Evolutionary conservation across 2,113 vertebrate species (phyloP), one percentile per base, ranked within the genome.

Genomic region (Leptobrachium ailaonicum): DNA sequence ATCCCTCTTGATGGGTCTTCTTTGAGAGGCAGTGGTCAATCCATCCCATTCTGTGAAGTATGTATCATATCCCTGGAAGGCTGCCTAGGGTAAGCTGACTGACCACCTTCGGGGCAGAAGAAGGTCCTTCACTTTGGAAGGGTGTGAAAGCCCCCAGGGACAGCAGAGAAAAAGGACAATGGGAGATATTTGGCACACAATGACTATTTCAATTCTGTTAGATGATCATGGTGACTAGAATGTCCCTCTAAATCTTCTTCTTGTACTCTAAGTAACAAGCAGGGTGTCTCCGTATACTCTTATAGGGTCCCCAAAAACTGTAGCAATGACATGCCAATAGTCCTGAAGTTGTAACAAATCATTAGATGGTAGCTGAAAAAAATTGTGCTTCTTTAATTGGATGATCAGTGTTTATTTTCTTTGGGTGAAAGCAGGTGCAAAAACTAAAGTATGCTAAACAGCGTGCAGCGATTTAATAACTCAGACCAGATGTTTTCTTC

Each of bases 401-500:
- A 45, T 58, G 47, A 44, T 54, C 60, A 1, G 58, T 20, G 50
- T 79, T 79, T 71, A 13, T 79, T 73, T 73, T 67, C 58, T 13
- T 4, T 56, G 50, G 70, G 44, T 56, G 42, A 44, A 67, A 66
- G 64, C 77, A 80, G 77, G 77, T 80, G 77, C 71, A 73, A 73
- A 78, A 56, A 12, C 42, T 44, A 13, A 20, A 32, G 3, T 50
- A 32, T 13, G 20, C 40, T 64, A 4, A 7, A 43, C 45, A 47
- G 70, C 14, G 64, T 6, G 66, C 40, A 66, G 6, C 44, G 68
- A 73, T 42, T 53, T 56, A 56, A 66, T 73, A 67, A 71, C 47
- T 73, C 54, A 3, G 14, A 45, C 77, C 77, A 80, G 77, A 80
- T 80, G 77, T 73, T 66, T n/a, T 80, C 62, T 44, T 80, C 13